Base-by-base conservation (phyloP, 2,797 vertebrate species). In the Paedocypris micromegethes region DNA sequence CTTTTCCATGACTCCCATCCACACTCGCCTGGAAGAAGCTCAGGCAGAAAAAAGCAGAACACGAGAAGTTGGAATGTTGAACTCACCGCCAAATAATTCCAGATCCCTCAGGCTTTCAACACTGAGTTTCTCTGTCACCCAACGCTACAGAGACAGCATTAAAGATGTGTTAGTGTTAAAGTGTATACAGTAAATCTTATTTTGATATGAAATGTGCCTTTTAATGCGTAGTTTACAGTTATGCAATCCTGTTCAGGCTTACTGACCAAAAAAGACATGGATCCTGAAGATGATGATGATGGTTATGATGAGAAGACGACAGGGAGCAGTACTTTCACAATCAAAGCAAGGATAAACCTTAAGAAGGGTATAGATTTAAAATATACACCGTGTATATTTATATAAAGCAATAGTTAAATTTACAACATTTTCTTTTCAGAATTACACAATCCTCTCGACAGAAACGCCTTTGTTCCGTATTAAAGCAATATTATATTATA, bases 51-150 rank as follows among this genome's bases (percentile, higher is more conserved):
- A 5, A 76, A 76, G 72, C 67, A 75, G 44, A 77, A 41, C 5
- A 58, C 66, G 23, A 42, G 37, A 58, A 60, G n/a, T 40, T 42
- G 43, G 4, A 50, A 41, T 6, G 43, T 9, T 44, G 8, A 73
- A 75, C 93, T 93, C 88, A 98, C 96, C 96, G 93, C 94, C 94
- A 77, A 99, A 98, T 69, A 98, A 90, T 83, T 98, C 95, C 77
- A 97, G 91, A 85, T 99, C 96, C 86, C 94, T 93, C 82, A 99
- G 90, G 81, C 95, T 97, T 89, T 99, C 96, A 91, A 97, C 93
- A 86, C 96, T 97, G 89, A 99, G 91, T 87, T 96, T 98, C 85
- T 98, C 96, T 78, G 96, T 93, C 81, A 98, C 94, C 96, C 96
- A 99, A 80, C 95, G 92, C 96, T 99, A 82, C 68, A 83, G 58